A percentile compares a stretch with the other conserved stretches of the same genome.
phyloP scores from a whole-genome alignment of 1,140 invertebrate species.

The Zaprionus camerounensis region DNA sequence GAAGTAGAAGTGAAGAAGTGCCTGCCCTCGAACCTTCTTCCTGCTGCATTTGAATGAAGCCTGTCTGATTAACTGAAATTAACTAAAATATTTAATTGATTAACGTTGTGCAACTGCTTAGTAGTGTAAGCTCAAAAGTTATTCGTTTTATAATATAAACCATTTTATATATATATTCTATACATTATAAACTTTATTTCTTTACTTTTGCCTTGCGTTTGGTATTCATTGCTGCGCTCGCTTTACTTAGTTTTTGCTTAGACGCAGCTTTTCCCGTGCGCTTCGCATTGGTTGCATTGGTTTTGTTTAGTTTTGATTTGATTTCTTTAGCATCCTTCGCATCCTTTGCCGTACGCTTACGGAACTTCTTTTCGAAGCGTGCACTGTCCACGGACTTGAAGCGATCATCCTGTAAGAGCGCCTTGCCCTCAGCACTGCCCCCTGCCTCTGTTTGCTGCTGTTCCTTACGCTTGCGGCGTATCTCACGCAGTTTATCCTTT shows the following conservation, averaged over 20 bases:
- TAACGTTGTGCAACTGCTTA: conserved; percentile 52
- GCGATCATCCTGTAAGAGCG: conserved; percentile 73
- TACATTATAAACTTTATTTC: conserved; percentile 7
- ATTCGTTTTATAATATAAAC: conserved; percentile 52
- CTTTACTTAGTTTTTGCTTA: conserved; percentile 21
- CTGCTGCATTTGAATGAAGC: conserved; percentile 34
- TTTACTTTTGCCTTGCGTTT: conserved; percentile 28
- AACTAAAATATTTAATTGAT: conserved; percentile 45
- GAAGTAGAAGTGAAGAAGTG: conserved; percentile 28
- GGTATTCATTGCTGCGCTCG: neutral
- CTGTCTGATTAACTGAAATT: conserved; percentile 60
- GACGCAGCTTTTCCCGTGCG: conserved; percentile 7
- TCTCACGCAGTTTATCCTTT: conserved; percentile 76
- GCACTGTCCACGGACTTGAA: conserved; percentile 67
- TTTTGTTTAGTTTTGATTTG: no score
- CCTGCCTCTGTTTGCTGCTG: conserved; percentile 44
- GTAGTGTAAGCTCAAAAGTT: conserved; percentile 66
- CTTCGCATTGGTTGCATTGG: neutral
- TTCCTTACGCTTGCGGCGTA: conserved; percentile 64
- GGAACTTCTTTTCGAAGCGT: conserved; percentile 63
- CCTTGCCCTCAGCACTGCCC: conserved; percentile 41
- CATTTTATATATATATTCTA: conserved; percentile 25
- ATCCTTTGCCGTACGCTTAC: conserved; percentile 15
- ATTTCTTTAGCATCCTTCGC: no score
- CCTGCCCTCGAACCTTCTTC: conserved; percentile 26